Conservation (phyloP, 2,888 invertebrate species). For the Gibbula magus region DNA sequence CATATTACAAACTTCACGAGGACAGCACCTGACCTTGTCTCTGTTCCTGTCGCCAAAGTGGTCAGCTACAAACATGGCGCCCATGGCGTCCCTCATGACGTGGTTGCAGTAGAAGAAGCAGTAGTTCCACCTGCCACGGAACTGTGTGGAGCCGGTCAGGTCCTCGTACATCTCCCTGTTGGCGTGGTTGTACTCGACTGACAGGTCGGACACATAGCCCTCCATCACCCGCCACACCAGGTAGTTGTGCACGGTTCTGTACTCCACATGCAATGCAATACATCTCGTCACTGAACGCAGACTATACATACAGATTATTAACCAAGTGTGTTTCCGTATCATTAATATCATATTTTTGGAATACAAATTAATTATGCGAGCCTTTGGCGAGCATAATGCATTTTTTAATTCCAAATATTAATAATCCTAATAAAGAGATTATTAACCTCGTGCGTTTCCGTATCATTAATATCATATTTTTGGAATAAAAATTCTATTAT, state of each 20-base stretch:
- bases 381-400: too few species aligned
- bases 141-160: conserved; percentile 48
- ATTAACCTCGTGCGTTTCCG: too few species aligned
- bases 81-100: conserved; percentile 57
- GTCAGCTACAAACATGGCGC: conserved; percentile 57
- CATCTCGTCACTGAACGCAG: background rate
- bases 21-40: conserved; percentile 47
- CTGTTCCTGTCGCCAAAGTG: conserved; percentile 63
- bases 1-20: too few species aligned
- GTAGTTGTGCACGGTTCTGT: conserved; percentile 79
- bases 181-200: conserved; percentile 74
- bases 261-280: conserved; percentile 32
- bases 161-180: conserved; percentile 62
- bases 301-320: too few species aligned
- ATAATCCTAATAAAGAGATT: background rate
- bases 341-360: too few species aligned
- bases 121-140: conserved; percentile 58
- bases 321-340: too few species aligned
- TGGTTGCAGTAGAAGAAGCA: conserved; percentile 55
- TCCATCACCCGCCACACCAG: conserved; percentile 79
- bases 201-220: conserved; percentile 79
- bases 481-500: too few species aligned
- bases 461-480: too few species aligned
- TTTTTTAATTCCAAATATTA: background rate
- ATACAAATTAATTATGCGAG: too few species aligned